Base-by-base conservation (phyloP, 2,113 vertebrate genomes). In the Cercopithecus mona region DNA sequence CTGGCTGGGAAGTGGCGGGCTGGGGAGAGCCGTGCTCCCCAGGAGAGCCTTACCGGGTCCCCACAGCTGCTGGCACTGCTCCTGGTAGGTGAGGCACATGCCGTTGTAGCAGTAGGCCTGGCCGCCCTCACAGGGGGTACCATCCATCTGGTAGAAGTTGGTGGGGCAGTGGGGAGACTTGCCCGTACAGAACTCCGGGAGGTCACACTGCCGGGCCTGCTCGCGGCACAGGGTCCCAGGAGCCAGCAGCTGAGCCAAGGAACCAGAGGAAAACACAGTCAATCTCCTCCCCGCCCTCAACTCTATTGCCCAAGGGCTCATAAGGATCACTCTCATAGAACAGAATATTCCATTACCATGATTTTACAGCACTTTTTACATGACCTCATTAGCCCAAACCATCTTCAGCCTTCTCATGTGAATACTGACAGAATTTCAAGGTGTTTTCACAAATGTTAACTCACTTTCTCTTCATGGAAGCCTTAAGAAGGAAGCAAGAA, bases 31-130 rank as follows among this genome's bases (percentile, higher is more conserved):
- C 0, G 0, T 5, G 2, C 1, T 3, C 61, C 12, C 57, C 5
- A 14, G 64, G 3, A 52, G 16, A 45, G 48, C 20, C 99, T 99
- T 98, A 99, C 99, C 99, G 22, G 94, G 98, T 12, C 99, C 99
- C 99, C 99, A 99, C 0, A 99, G 99, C 82, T 99, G 99, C 95
- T 97, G 97, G 76, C 99, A 99, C 99, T 99, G 99, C 96, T 99
- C 99, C 98, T 99, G 98, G 88, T 99, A 99, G 0, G 99, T 99
- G 95, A 99, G 99, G 95, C 99, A 99, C 99, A 99, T 99, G 98
- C 99, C 99, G 0, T 99, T 99, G 99, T 99, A 99, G 98, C 99
- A 99, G 97, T 99, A 99, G 6, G 99, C 99, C 87, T 75, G 98
- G 38, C 99, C 99, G 0, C 96, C 96, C 0, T 99, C 99, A 0